These are phyloP conservation scores for Florisuga fusca DNA, from an alignment of 2,797 vertebrate genomes.

Conservation along the genomic window DNA sequence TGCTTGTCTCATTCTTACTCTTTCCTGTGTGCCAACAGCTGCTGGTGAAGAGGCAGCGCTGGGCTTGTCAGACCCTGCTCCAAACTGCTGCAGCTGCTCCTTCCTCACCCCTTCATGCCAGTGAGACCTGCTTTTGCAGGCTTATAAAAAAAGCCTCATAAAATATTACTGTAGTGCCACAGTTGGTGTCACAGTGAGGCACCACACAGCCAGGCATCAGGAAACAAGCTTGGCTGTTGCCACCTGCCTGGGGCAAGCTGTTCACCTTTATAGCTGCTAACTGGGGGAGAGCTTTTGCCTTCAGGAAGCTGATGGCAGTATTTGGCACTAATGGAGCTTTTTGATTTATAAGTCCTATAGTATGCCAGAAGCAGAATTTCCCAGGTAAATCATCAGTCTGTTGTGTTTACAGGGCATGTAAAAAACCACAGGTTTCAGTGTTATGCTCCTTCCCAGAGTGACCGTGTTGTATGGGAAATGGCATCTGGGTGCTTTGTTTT, in stretches of 20 bases:
- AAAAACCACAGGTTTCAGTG: neutral
- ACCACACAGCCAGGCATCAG: neutral
- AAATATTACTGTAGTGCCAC: neutral
- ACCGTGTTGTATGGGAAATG: neutral
- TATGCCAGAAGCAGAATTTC: slow-evolving; percentile 7
- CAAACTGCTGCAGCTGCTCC: neutral
- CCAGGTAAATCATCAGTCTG: neutral
- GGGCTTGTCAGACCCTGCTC: neutral
- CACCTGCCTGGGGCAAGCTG: neutral
- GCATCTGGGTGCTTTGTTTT: neutral
- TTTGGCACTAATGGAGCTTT: neutral
- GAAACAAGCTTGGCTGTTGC: neutral
- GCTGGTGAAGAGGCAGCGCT: neutral
- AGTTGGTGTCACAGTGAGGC: neutral
- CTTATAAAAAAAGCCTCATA: slow-evolving; percentile 10
- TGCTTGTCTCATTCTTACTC: neutral
- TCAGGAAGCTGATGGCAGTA: neutral
- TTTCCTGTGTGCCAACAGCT: rapidly evolving
- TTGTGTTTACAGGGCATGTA: neutral
- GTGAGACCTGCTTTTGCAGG: neutral
- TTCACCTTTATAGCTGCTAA: neutral
- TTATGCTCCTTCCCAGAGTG: neutral
- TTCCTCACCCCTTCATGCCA: neutral
- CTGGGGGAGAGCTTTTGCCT: neutral
- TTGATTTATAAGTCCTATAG: neutral